Evolutionary conservation across 2,797 vertebrate genomes (phyloP).

Genomic region (Clarias fuscus): DNA sequence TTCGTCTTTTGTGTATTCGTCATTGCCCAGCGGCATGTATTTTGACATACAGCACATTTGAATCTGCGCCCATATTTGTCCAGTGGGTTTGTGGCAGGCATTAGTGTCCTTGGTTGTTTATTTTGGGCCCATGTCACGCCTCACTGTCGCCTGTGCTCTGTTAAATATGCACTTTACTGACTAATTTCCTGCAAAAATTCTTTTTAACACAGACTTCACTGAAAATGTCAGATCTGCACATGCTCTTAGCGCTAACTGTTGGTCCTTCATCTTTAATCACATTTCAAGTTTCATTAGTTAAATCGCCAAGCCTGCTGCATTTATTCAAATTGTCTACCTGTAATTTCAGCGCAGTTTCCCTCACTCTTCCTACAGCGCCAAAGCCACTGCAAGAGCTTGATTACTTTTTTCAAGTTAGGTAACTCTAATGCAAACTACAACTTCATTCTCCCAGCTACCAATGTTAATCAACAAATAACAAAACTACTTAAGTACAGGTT

Average conservation of each 20-base stretch:
- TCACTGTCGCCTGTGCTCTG: neutral
- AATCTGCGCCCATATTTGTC: no score
- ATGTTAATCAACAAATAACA: neutral
- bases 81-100: neutral
- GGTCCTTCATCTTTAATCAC: constrained; percentile 20
- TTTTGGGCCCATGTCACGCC: neutral
- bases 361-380: no score
- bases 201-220: constrained; percentile 40
- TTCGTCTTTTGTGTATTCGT: no score
- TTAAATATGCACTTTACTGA: no score
- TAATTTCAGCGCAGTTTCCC: no score
- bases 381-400: no score
- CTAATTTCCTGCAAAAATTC: constrained; percentile 13
- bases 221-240: constrained; percentile 33
- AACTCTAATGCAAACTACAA: constrained; percentile 31
- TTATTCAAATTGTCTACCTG: no score
- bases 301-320: constrained; percentile 21
- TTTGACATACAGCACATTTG: no score
- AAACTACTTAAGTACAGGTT: no score
- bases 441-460: neutral
- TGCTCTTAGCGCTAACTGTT: constrained; percentile 25
- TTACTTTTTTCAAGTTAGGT: no score
- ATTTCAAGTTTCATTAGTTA: constrained; percentile 10
- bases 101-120: neutral
- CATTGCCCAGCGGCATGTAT: no score